Evolutionary conservation across 2,797 vertebrate genomes (phyloP), one percentile per base, ranked within the genome.

Genomic region (Sternotherus odoratus): DNA sequence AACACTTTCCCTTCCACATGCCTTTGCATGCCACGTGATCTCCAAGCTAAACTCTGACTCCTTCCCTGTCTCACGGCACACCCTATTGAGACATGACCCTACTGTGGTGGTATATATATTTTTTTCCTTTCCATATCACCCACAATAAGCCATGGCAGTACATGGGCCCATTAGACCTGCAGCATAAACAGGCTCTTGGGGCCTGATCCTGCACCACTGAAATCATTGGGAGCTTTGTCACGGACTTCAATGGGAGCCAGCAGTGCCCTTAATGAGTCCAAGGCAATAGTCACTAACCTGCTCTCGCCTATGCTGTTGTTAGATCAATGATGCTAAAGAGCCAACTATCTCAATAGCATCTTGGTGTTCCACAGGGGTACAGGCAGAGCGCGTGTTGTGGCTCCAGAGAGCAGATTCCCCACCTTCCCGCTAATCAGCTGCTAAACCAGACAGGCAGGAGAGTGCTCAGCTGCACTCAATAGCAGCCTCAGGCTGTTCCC

Each of bases 241-340:
- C n/a, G 4, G 26, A 28, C 43, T 26, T 75, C 26, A 75, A 10
- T 75, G 46, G 33, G 36, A 36, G 90, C 75, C 79, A 93, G 91
- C 8, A 0, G 2, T 69, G 2, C 43, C 28, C n/a, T 24, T 83
- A 53, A 90, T 77, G 43, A 46, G 43, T 16, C 12, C 43, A 46
- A 46, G 72, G 4, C 26, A 75, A 28, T 8, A 16, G 39, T 16
- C 24, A 46, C 72, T 30, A 48, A 75, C 3, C 26, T 48, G 43
- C 13, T 46, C 74, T 80, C 75, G 12, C 9, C 43, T 24, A 11
- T 4, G 23, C 23, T 79, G 26, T 75, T 78, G 19, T 77, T 90
- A 86, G 39, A 33, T 82, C 30, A 89, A 72, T 30, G 77, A 79
- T 91, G 86, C 77, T 89, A 57, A 89, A 88, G 17, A 82, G n/a